Conservation (phyloP, 2,888 invertebrate genomes). For the Drosophila hamatofila region DNA sequence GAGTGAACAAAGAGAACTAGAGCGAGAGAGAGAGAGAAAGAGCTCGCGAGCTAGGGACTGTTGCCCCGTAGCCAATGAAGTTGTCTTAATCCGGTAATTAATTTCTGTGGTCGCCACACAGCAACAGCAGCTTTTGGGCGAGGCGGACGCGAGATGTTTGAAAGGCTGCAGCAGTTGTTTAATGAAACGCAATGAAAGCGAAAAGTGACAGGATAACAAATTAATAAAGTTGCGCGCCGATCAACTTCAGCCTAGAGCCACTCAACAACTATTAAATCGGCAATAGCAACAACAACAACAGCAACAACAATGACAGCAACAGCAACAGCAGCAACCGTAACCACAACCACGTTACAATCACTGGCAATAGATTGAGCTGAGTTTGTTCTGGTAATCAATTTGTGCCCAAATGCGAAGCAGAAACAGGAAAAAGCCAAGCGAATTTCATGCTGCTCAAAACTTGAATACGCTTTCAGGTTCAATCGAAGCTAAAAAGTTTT, state of each 20-base stretch:
- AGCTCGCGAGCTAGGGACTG: not conserved
- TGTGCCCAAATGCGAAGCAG: not conserved
- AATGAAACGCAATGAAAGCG: slow-evolving; percentile 62
- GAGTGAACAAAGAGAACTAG: not conserved
- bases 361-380: slow-evolving; percentile 3
- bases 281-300: slow-evolving; percentile 7
- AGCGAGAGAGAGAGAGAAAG: not conserved
- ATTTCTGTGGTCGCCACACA: slow-evolving; percentile 70
- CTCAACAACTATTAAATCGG: slow-evolving; percentile 43
- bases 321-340: not conserved
- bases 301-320: not conserved
- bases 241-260: slow-evolving; percentile 45
- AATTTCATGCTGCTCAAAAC: too few species aligned
- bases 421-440: not conserved
- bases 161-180: slow-evolving; percentile 42
- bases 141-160: not conserved
- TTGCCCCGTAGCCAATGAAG: slow-evolving; percentile 63
- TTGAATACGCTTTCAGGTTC: not conserved
- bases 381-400: slow-evolving; percentile 8
- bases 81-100: slow-evolving; percentile 81
- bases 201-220: slow-evolving; percentile 77
- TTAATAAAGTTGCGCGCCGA: slow-evolving; percentile 72
- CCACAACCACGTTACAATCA: slow-evolving; percentile 13
- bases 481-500: not conserved
- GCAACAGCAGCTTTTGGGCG: slow-evolving; percentile 5